Conservation (phyloP, 2,888 invertebrate species). For the Autographa gamma region DNA sequence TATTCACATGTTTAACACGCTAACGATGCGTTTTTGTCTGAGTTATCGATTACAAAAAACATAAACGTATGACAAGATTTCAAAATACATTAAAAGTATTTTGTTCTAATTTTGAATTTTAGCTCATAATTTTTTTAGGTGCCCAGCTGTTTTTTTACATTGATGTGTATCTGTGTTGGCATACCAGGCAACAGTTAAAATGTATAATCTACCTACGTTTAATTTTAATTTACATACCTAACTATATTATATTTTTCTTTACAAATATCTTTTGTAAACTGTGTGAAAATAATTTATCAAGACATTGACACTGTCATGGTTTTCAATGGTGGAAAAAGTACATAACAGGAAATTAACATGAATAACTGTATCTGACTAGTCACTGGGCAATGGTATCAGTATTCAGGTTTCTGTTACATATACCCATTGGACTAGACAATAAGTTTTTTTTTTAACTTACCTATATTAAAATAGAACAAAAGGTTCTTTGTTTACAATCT, state of each 20-base stretch:
- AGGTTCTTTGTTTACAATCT: neutral
- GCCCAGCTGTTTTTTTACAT: conserved; percentile 2
- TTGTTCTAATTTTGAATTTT: conserved; percentile 10
- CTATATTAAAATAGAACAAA: neutral
- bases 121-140: neutral
- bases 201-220: neutral
- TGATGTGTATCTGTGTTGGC: neutral
- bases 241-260: neutral
- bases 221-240: neutral
- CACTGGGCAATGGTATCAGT: conserved; percentile 27
- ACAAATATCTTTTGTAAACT: neutral
- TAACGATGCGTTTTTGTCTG: conserved; percentile 49
- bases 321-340: conserved; percentile 7
- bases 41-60: conserved; percentile 53
- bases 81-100: neutral
- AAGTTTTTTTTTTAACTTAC: neutral
- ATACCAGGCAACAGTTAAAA: neutral
- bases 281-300: neutral
- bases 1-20: conserved; percentile 41
- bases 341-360: conserved; percentile 30
- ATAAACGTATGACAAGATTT: neutral
- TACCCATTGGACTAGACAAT: conserved; percentile 46
- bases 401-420: conserved; percentile 59
- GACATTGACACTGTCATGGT: neutral
- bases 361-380: conserved; percentile 49